These are phyloP conservation scores for Caenorhabditis zanzibari DNA, from an alignment of 2,888 invertebrate species.

Conservation along the genomic window DNA sequence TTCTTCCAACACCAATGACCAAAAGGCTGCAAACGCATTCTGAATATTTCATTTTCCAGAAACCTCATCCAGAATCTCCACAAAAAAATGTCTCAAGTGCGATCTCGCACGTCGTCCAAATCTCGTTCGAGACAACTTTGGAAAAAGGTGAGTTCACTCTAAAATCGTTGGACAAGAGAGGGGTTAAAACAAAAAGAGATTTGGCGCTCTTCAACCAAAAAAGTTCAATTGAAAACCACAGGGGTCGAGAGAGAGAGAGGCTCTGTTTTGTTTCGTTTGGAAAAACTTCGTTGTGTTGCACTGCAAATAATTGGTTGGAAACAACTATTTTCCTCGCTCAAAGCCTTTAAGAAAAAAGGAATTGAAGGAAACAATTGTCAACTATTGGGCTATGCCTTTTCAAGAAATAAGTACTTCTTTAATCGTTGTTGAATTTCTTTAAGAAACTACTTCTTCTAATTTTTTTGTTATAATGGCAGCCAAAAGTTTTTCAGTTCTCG, in stretches of 20 bases:
- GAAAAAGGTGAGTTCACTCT: slow-evolving; percentile 57
- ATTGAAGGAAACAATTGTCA: slow-evolving; percentile 39
- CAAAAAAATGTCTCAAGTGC: slow-evolving; percentile 42
- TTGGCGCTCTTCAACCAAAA: slow-evolving; percentile 42
- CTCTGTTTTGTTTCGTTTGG: slow-evolving; percentile 2
- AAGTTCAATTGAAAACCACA: slow-evolving; percentile 58
- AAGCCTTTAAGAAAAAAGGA: slow-evolving; percentile 13
- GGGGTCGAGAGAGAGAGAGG: no score
- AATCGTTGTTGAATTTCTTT: slow-evolving; percentile 18
- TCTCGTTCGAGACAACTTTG: slow-evolving; percentile 51
- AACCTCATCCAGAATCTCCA: not conserved
- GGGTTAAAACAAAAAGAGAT: slow-evolving; percentile 36
- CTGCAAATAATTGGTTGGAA: slow-evolving; percentile 52
- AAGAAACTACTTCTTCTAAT: not conserved
- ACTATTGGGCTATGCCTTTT: slow-evolving; percentile 16
- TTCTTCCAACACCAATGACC: slow-evolving; percentile 2
- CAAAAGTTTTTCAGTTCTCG: not conserved
- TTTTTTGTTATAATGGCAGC: not conserved
- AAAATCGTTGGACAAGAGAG: not conserved
- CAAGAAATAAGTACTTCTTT: slow-evolving; percentile 53
- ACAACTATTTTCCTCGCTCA: slow-evolving; percentile 11
- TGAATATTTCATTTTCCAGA: not conserved
- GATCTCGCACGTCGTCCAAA: slow-evolving; percentile 47
- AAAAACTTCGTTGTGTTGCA: slow-evolving; percentile 19
- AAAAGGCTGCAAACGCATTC: slow-evolving; percentile 3